Evolutionary conservation across 2,797 vertebrate genomes (phyloP).

Genomic region (Lutjanus campechanus): DNA sequence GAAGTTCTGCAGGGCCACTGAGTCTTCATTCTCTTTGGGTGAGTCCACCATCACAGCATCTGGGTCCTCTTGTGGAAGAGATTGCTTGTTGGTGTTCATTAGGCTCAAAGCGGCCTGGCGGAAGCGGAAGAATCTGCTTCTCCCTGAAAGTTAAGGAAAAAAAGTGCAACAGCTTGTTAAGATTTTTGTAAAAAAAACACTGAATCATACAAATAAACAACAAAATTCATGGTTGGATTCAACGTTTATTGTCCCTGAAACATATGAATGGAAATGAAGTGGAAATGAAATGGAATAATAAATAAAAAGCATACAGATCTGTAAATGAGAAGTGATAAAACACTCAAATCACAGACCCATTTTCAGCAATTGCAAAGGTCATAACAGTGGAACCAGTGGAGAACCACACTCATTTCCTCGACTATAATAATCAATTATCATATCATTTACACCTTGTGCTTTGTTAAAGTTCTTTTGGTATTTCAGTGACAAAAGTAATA

Average conservation of each 20-base stretch:
- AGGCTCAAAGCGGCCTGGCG: conserved; percentile 93
- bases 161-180: not conserved
- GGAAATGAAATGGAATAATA: not conserved
- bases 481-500: not conserved
- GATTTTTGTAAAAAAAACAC: not conserved
- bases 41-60: conserved; percentile 95
- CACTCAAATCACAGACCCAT: not conserved
- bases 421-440: not conserved
- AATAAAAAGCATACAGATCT: not conserved
- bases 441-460: not conserved
- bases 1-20: conserved; percentile 93
- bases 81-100: conserved; percentile 94
- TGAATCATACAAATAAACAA: not conserved
- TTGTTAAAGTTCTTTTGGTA: not conserved
- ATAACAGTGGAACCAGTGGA: not conserved
- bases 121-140: conserved; percentile 94
- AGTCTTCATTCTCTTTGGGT: conserved; percentile 91
- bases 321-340: not conserved
- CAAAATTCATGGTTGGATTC: not conserved
- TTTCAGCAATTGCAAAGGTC: not conserved
- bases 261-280: not conserved
- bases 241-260: not conserved
- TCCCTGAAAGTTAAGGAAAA: conserved; percentile 65
- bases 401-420: not conserved
- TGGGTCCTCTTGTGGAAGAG: conserved; percentile 96